phyloP scores from a whole-genome alignment of 37 sponge, comb jelly and placozoan species.

The Chondrosia reniformis region DNA sequence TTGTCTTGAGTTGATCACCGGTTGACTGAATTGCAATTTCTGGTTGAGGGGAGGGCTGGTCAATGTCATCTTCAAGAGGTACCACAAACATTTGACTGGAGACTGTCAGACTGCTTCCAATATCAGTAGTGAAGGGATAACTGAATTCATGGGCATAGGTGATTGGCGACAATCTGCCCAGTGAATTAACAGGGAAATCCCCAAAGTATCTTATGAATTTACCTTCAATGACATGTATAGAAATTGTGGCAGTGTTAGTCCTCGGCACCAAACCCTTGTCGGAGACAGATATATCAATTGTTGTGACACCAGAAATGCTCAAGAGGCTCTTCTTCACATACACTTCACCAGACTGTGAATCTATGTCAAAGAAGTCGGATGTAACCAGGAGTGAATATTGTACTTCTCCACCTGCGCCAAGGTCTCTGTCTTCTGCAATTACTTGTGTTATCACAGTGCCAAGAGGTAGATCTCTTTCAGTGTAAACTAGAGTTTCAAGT shows the following conservation, averaged over 20 bases:
- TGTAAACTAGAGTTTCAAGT: background rate
- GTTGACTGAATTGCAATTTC: background rate
- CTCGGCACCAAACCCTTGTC: background rate
- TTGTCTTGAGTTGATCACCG: background rate
- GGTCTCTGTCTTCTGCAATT: constrained; percentile 30
- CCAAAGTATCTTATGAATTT: constrained; percentile 8
- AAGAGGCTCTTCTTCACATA: background rate
- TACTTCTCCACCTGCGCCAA: constrained; percentile 6
- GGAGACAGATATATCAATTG: background rate
- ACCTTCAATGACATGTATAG: background rate
- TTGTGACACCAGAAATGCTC: background rate
- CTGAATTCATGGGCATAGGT: background rate
- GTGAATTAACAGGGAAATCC: background rate
- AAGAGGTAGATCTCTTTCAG: constrained; percentile 7
- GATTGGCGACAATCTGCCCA: background rate
- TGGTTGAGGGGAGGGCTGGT: constrained; percentile 12
- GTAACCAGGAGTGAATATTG: background rate
- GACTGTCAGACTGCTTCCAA: background rate
- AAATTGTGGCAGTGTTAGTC: background rate
- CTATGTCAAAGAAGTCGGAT: constrained; percentile 8
- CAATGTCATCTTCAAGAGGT: background rate
- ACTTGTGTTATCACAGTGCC: constrained; percentile 13
- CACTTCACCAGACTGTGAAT: constrained; percentile 44
- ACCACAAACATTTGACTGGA: constrained; percentile 13
- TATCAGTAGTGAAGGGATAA: background rate